phyloP scores from a whole-genome alignment of 2,888 invertebrate species.

The Coecobrya sp. region DNA sequence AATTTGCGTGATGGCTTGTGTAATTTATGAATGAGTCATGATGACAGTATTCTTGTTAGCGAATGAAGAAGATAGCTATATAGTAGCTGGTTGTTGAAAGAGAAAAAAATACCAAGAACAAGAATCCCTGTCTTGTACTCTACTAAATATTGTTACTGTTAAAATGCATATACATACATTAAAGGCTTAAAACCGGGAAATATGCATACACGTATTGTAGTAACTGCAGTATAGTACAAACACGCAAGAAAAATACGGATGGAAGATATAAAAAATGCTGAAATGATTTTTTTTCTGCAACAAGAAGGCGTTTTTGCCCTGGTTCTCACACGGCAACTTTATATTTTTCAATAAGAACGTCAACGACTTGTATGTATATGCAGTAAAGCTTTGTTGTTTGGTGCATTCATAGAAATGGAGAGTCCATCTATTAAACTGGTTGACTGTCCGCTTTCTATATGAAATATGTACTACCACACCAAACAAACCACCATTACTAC shows the following conservation, averaged over 20 bases:
- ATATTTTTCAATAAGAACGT: conserved; percentile 7
- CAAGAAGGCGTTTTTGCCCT: conserved; percentile 21
- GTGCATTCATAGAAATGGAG: conserved; percentile 16
- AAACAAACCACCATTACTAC: not conserved
- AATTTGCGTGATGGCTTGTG: conserved; percentile 60
- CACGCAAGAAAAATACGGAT: not conserved
- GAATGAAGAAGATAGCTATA: not conserved
- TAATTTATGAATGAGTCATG: conserved; percentile 59
- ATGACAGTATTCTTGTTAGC: conserved; percentile 41
- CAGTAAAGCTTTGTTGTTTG: not conserved
- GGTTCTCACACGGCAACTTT: conserved; percentile 40
- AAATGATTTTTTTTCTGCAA: conserved; percentile 9
- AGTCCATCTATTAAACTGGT: not conserved
- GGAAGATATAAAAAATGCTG: not conserved
- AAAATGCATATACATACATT: not conserved
- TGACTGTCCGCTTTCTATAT: not conserved
- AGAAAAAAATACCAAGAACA: not conserved
- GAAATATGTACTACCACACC: not conserved
- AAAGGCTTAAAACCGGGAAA: not conserved
- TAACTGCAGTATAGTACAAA: not conserved
- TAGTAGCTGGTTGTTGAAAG: not conserved
- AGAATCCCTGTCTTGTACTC: not conserved
- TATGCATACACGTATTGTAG: not conserved
- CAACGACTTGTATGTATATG: not conserved
- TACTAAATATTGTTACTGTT: not conserved